These are phyloP conservation scores for Phenganax subtilis DNA, from an alignment of 92 coral and sea anemone genomes.

Conservation along the genomic window DNA sequence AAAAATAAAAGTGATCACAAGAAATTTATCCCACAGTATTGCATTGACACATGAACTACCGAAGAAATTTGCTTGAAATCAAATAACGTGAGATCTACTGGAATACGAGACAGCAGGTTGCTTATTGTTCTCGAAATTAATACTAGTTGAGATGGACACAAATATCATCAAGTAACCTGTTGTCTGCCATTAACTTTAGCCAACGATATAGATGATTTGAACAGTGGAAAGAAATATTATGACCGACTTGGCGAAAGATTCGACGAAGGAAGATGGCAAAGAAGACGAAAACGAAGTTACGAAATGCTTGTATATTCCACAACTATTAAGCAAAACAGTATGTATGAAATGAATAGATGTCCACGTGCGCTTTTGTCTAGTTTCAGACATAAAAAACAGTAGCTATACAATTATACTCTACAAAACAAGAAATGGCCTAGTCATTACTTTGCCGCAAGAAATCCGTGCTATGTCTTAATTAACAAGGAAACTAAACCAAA, in stretches of 20 bases:
- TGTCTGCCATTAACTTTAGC: neutral
- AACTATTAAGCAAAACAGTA: constrained; percentile 10
- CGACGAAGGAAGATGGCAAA: neutral
- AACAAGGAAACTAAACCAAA: too few species aligned
- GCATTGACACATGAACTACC: too few species aligned
- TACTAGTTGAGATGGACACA: constrained; percentile 1
- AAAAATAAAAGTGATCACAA: too few species aligned
- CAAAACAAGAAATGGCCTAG: neutral
- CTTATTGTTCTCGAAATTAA: constrained; percentile 20
- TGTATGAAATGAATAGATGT: neutral
- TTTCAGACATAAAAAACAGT: neutral
- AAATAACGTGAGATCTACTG: neutral
- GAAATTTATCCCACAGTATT: too few species aligned
- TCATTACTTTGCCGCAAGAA: neutral
- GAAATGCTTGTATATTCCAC: constrained; percentile 20
- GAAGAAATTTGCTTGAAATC: neutral
- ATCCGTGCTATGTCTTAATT: neutral
- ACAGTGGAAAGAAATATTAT: neutral
- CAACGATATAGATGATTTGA: neutral
- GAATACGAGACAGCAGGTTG: constrained; percentile 17
- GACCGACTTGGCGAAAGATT: neutral
- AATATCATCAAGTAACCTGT: constrained; percentile 14
- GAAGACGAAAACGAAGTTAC: neutral
- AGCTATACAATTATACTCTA: neutral
- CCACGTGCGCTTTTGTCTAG: neutral